Evolutionary conservation across 2,797 vertebrate genomes (phyloP).

Genomic region (Catharus ustulatus): DNA sequence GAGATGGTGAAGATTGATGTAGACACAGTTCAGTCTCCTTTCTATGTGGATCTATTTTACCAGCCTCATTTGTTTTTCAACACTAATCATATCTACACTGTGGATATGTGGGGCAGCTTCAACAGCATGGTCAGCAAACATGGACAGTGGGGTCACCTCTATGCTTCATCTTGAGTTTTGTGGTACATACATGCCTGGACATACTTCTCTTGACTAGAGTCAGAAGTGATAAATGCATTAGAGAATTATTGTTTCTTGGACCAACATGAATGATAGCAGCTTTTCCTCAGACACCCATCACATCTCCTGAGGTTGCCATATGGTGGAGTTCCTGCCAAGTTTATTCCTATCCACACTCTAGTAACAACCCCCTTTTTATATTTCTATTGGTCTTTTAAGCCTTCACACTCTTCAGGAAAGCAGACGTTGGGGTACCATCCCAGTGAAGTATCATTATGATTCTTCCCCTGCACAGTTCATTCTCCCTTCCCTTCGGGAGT

Average conservation of each 20-base stretch:
- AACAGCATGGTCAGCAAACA: background rate
- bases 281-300: constrained; percentile 3
- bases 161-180: background rate
- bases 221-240: background rate
- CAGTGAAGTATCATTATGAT: background rate
- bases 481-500: background rate
- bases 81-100: fast-evolving
- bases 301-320: constrained; percentile 13
- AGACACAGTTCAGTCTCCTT: background rate
- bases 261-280: background rate
- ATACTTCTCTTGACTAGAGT: background rate
- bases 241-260: background rate
- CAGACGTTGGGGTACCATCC: background rate
- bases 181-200: background rate
- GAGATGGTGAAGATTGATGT: background rate
- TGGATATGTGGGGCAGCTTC: background rate
- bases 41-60: background rate
- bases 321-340: constrained; percentile 16
- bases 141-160: background rate
- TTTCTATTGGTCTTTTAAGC: constrained; percentile 12
- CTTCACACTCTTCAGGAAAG: constrained; percentile 39
- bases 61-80: background rate
- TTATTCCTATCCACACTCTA: constrained; percentile 16
- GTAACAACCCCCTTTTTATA: constrained; percentile 16
- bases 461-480: background rate